These are phyloP conservation scores for Chymomyza caudatula DNA, from an alignment of 2,888 invertebrate genomes.

Conservation along the genomic window DNA sequence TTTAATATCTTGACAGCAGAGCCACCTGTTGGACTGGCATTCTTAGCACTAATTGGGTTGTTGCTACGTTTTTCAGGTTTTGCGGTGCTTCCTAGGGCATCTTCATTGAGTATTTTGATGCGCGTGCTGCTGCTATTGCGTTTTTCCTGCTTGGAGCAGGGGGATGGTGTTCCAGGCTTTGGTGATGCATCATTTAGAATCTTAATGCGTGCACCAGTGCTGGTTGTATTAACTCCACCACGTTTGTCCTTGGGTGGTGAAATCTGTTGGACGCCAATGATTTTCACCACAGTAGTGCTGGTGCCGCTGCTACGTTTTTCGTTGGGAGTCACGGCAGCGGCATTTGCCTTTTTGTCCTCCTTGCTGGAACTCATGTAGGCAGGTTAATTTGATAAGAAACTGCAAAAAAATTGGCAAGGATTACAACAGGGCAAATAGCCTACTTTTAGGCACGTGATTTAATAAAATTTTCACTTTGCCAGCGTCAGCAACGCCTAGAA, in stretches of 20 bases:
- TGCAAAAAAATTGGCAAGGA: constrained; percentile 40
- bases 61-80: constrained; percentile 26
- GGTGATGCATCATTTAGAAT: constrained; percentile 46
- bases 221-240: background rate
- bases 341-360: constrained; percentile 25
- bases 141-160: constrained; percentile 44
- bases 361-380: constrained; percentile 48
- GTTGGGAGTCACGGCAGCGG: constrained; percentile 2
- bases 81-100: constrained; percentile 31
- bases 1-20: constrained; percentile 50
- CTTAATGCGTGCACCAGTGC: constrained; percentile 47
- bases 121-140: constrained; percentile 30
- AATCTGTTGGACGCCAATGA: constrained; percentile 53
- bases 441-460: constrained; percentile 62
- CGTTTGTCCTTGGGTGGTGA: constrained; percentile 34
- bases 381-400: background rate
- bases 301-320: constrained; percentile 8
- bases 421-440: constrained; percentile 36
- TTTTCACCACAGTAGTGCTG: constrained; percentile 42
- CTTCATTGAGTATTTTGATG: constrained; percentile 59
- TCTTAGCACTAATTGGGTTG: constrained; percentile 20
- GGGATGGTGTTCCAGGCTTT: background rate
- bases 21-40: constrained; percentile 13
- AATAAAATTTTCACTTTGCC: constrained; percentile 45
- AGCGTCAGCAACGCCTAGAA: constrained; percentile 72